Evolutionary conservation across 2,888 invertebrate species (phyloP).

Genomic region (Orthosia gothica): DNA sequence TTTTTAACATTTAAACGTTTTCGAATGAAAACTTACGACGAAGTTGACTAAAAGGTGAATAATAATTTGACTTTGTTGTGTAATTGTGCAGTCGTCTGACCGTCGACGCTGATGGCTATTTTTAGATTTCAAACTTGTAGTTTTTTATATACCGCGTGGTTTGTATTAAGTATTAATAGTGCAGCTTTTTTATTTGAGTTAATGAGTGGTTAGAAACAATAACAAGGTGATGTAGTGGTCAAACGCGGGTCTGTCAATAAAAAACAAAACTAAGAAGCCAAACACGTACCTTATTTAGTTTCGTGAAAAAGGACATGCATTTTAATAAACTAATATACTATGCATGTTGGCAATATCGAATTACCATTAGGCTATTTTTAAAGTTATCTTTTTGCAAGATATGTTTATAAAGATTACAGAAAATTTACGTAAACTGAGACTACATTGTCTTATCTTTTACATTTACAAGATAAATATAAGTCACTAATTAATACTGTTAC

Average conservation of each 20-base stretch:
- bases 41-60: conserved; percentile 9
- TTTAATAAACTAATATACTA: neutral
- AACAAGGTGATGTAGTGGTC: conserved; percentile 2
- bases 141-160: neutral
- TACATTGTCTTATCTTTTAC: neutral
- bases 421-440: neutral
- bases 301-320: neutral
- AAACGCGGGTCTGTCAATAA: neutral
- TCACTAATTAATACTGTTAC: too few species aligned
- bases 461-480: neutral
- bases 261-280: too few species aligned
- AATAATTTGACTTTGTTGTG: neutral
- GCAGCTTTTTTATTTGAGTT: neutral
- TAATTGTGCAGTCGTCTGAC: neutral
- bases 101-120: conserved; percentile 13
- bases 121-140: conserved; percentile 22
- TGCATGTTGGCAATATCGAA: neutral
- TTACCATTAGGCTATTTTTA: neutral
- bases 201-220: neutral
- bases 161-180: neutral
- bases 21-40: neutral
- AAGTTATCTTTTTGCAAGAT: neutral
- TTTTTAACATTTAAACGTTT: neutral
- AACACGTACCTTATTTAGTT: neutral
- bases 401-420: too few species aligned